These are phyloP conservation scores for Labroides dimidiatus DNA, from an alignment of 2,797 vertebrate species.

Conservation along the genomic window DNA sequence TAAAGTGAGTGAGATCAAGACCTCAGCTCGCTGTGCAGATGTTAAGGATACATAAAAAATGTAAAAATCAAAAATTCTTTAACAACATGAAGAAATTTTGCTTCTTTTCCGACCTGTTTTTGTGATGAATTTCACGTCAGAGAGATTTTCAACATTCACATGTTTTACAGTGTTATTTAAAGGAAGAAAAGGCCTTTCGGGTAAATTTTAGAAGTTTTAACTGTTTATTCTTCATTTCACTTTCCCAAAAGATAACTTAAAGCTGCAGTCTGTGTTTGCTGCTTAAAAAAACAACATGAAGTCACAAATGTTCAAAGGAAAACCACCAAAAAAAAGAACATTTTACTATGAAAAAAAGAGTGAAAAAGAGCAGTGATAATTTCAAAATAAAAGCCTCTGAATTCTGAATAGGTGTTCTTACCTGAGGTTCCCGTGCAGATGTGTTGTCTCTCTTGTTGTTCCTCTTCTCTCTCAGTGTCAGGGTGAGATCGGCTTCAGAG, in stretches of 20 bases:
- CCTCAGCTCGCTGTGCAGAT: no score
- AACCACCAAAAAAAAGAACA: background rate
- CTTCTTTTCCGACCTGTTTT: no score
- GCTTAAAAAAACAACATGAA: background rate
- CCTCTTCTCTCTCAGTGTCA: slow-evolving; percentile 4
- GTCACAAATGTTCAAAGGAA: background rate
- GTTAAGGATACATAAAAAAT: no score
- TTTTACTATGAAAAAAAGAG: background rate
- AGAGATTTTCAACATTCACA: no score
- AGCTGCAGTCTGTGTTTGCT: background rate
- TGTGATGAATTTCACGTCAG: no score
- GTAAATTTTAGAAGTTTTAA: background rate
- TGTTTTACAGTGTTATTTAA: background rate
- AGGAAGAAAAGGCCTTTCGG: background rate
- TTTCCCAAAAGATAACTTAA: background rate
- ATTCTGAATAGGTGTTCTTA: slow-evolving; percentile 16
- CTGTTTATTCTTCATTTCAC: background rate
- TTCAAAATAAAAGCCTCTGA: background rate
- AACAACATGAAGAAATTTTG: no score
- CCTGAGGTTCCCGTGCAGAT: slow-evolving; percentile 40
- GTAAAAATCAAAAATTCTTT: no score
- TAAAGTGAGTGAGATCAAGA: no score
- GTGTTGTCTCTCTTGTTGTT: background rate
- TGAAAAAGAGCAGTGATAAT: background rate
- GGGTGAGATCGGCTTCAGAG: slow-evolving; percentile 29